Conservation (phyloP, 2,888 invertebrate species). For the Nomada fabriciana region DNA sequence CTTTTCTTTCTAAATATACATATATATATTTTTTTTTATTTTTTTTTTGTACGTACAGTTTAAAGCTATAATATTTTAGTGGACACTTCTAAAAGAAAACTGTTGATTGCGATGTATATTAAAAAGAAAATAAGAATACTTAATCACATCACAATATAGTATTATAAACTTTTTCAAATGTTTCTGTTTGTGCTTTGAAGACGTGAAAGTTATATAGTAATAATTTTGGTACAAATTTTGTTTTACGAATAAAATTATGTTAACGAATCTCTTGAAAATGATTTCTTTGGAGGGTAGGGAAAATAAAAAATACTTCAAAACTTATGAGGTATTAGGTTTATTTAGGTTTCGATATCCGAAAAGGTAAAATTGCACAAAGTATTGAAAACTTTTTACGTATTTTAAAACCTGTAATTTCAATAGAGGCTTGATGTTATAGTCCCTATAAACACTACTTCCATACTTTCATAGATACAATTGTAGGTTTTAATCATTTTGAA, state of each 20-base stretch:
- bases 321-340: neutral
- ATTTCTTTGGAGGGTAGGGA: neutral
- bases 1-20: constrained; percentile 33
- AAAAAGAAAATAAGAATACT: constrained; percentile 23
- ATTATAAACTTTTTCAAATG: constrained; percentile 41
- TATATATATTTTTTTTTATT: constrained; percentile 16
- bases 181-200: constrained; percentile 35
- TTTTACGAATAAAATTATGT: neutral
- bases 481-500: constrained; percentile 11
- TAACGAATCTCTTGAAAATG: neutral
- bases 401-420: constrained; percentile 7
- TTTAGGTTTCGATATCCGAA: neutral
- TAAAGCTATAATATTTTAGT: constrained; percentile 45
- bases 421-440: neutral
- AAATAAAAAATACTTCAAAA: constrained; percentile 2
- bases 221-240: constrained; percentile 50
- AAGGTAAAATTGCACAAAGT: constrained; percentile 57
- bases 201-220: constrained; percentile 53
- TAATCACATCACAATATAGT: constrained; percentile 58
- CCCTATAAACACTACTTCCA: constrained; percentile 6
- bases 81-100: constrained; percentile 37
- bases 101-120: constrained; percentile 47
- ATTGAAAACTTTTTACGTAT: neutral
- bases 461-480: neutral
- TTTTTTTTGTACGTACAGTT: constrained; percentile 38